Base-by-base conservation (phyloP, 37 sponge, comb jelly and placozoan genomes). In the Mnemiopsis leidyi region DNA sequence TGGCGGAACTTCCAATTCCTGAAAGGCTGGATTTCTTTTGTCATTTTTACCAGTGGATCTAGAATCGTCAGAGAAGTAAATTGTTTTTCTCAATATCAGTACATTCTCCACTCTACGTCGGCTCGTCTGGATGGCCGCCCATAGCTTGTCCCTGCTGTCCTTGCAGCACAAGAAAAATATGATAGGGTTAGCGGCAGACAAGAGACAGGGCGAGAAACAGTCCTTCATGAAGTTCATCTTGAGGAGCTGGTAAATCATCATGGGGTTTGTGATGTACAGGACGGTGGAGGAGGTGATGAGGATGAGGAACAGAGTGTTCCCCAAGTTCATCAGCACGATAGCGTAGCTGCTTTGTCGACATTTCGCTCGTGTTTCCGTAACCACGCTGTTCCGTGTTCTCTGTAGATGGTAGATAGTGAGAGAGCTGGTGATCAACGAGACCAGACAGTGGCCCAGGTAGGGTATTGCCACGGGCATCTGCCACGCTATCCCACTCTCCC, bases 181-280 rank as follows among this genome's bases (percentile, higher is more conserved):
- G n/a, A 85, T 29, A 39, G 90, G 90, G 90, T 85, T 85, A n/a
- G 39, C 5, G 0, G 90, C 90, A 39, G 90, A 85, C 1, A 85
- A 29, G 3, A 85, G 28, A n/a, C 40, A 40, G 30, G 90, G 90
- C 0, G 90, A 85, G 48, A 85, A 39, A 28, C 33, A 23, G 61
- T 85, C 90, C 90, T 85, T 85, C 30, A 85, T 18, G 90, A 85
- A 85, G 90, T 85, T 85, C 1, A 85, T 38, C 35, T 85, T 85
- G 25, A 85, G 90, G 90, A 85, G 35, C 2, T 13, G 2, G 90
- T 85, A 85, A 7, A 85, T 21, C 23, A 36, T 85, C 21, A 36
- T n/a, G 48, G 90, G 90, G 2, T 33, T 35, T 0, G 25, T 61
- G 0, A 25, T 29, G 30, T n/a, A 1, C n/a, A 85, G 24, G n/a